These are phyloP conservation scores for Eciton burchellii DNA, from an alignment of 1,140 invertebrate species.

Conservation along the genomic window DNA sequence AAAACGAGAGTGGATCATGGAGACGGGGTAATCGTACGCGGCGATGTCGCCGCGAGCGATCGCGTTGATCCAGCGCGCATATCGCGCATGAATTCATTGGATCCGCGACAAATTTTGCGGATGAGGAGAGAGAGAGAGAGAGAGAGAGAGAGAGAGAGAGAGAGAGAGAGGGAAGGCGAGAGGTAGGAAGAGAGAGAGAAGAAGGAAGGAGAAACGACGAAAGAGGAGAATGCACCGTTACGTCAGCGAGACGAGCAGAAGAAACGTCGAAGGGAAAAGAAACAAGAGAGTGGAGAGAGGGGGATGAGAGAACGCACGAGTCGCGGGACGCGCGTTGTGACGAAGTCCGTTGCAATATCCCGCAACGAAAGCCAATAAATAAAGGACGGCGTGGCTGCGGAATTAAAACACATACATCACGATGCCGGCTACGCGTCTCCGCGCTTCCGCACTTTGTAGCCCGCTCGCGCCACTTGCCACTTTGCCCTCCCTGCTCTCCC, in stretches of 20 bases:
- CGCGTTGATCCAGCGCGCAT: slow-evolving; percentile 56
- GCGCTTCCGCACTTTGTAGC: slow-evolving; percentile 61
- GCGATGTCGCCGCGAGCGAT: slow-evolving; percentile 45
- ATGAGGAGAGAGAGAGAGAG: background rate
- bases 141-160: background rate
- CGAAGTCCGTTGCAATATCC: slow-evolving; percentile 77
- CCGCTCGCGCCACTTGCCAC: background rate
- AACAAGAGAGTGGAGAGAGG: slow-evolving; percentile 18
- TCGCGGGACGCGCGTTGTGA: slow-evolving; percentile 46
- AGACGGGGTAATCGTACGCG: slow-evolving; percentile 3
- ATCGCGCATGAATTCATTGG: slow-evolving; percentile 61
- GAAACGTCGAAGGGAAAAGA: slow-evolving; percentile 17
- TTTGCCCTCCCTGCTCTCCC: slow-evolving; percentile 17
- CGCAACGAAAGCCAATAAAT: slow-evolving; percentile 80
- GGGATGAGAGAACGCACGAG: background rate
- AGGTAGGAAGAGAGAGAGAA: background rate
- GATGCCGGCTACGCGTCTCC: slow-evolving; percentile 61
- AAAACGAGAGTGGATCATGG: background rate
- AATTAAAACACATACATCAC: slow-evolving; percentile 81
- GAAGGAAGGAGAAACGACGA: background rate
- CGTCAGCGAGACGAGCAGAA: background rate
- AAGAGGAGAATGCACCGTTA: background rate
- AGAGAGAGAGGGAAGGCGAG: background rate
- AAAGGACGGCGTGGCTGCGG: slow-evolving; percentile 73
- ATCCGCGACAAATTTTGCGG: slow-evolving; percentile 66